A percentile compares a stretch with the other conserved stretches of the same genome.
Conservation (phyloP, 2,797 vertebrate species). For the Coregonus sp. region DNA sequence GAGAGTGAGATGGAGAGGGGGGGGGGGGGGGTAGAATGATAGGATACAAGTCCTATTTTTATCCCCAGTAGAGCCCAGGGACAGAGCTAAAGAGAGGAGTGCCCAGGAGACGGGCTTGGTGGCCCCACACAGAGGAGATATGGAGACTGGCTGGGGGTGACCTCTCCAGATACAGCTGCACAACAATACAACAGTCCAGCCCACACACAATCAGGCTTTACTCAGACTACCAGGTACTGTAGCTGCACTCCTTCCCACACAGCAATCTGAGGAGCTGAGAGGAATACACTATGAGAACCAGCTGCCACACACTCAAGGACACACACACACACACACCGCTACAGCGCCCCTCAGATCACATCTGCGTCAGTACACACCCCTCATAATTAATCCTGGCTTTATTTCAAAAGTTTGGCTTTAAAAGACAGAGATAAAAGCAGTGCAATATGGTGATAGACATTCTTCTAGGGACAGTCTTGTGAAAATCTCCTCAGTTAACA, state of each 20-base stretch:
- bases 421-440: no score
- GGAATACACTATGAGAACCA: neutral
- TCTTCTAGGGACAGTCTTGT: neutral
- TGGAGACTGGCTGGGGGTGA: conserved; percentile 3
- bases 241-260: neutral
- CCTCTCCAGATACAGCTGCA: conserved; percentile 24
- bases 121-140: conserved; percentile 12
- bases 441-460: no score
- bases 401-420: no score
- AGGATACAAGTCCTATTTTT: neutral
- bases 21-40: neutral
- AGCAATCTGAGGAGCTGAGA: neutral
- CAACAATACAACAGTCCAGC: conserved; percentile 22
- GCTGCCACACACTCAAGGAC: neutral
- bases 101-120: conserved; percentile 8
- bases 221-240: conserved; percentile 38
- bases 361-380: no score
- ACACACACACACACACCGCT: neutral
- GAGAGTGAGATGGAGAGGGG: conserved; percentile 15
- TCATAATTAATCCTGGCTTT: no score
- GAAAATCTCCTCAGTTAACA: neutral
- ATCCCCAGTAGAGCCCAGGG: neutral
- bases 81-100: conserved; percentile 22
- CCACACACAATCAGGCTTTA: conserved; percentile 46
- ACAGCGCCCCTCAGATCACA: no score